Evolutionary conservation across 2,888 invertebrate genomes (phyloP).

Genomic region (Epistrophella euchroma): DNA sequence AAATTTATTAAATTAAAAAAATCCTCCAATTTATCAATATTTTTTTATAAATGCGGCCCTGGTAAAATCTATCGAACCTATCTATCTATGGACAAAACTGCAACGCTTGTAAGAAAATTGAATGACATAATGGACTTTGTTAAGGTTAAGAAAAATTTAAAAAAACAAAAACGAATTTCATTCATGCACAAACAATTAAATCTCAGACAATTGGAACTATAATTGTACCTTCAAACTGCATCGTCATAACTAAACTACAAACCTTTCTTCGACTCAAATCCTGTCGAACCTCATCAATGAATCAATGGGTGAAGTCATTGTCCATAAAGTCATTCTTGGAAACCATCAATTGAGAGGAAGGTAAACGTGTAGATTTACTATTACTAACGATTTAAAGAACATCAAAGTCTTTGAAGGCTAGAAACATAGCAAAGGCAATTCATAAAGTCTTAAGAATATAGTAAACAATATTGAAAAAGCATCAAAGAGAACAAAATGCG

Average conservation of each 20-base stretch:
- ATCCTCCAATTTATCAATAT: background rate
- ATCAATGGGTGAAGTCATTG: slow-evolving; percentile 50
- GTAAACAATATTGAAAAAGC: slow-evolving; percentile 32
- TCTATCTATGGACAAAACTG: no score
- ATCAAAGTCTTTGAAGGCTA: slow-evolving; percentile 61
- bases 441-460: background rate
- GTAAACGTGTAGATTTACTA: slow-evolving; percentile 54
- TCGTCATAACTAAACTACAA: background rate
- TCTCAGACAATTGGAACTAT: slow-evolving; percentile 28
- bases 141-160: slow-evolving; percentile 28
- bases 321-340: slow-evolving; percentile 49
- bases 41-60: background rate
- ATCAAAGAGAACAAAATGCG: slow-evolving; percentile 61
- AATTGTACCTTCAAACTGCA: slow-evolving; percentile 5
- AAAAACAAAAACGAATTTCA: slow-evolving; percentile 18
- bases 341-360: background rate
- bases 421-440: background rate
- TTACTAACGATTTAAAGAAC: slow-evolving; percentile 25
- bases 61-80: background rate
- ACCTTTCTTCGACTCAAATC: slow-evolving; percentile 33
- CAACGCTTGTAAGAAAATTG: slow-evolving; percentile 20
- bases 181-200: slow-evolving; percentile 29
- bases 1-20: no score
- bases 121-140: slow-evolving; percentile 34
- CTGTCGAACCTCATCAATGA: slow-evolving; percentile 61